phyloP scores from a whole-genome alignment of 2,113 vertebrate species.

The Rhinogobius similis region DNA sequence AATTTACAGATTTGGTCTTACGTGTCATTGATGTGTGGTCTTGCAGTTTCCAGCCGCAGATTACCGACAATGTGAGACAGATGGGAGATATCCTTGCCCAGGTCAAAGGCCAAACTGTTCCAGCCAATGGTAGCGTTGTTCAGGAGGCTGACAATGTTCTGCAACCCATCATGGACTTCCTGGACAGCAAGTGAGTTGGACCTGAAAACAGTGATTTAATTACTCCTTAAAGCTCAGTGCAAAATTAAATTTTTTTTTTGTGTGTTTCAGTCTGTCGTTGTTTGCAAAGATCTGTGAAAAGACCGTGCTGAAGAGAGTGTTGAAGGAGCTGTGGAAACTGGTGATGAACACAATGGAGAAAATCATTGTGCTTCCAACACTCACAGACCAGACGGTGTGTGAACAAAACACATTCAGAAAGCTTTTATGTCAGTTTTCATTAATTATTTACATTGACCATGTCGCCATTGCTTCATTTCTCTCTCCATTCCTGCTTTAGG shows the following conservation, averaged over 20 bases:
- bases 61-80: conserved; percentile 92
- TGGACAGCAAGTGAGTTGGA: conserved; percentile 93
- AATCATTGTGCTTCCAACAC: conserved; percentile 90
- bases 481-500: conserved; percentile 50
- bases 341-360: conserved; percentile 99
- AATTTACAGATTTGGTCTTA: background rate
- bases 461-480: conserved; percentile 44
- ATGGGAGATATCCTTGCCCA: conserved; percentile 96
- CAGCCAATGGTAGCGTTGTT: conserved; percentile 91
- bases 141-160: conserved; percentile 95
- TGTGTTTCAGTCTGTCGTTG: conserved; percentile 84
- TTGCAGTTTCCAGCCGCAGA: conserved; percentile 93
- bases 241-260: conserved; percentile 5
- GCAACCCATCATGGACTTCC: conserved; percentile 97
- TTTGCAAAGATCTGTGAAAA: conserved; percentile 99
- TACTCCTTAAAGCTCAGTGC: background rate
- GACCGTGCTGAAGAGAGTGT: conserved; percentile 93
- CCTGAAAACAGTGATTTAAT: background rate
- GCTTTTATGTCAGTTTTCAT: conserved; percentile 7
- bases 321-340: conserved; percentile 97
- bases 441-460: conserved; percentile 39
- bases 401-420: background rate
- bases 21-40: conserved; percentile 12
- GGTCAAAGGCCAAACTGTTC: conserved; percentile 94
- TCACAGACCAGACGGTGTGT: conserved; percentile 93